These are phyloP conservation scores for Lerema accius DNA, from an alignment of 1,140 invertebrate genomes.

Conservation along the genomic window DNA sequence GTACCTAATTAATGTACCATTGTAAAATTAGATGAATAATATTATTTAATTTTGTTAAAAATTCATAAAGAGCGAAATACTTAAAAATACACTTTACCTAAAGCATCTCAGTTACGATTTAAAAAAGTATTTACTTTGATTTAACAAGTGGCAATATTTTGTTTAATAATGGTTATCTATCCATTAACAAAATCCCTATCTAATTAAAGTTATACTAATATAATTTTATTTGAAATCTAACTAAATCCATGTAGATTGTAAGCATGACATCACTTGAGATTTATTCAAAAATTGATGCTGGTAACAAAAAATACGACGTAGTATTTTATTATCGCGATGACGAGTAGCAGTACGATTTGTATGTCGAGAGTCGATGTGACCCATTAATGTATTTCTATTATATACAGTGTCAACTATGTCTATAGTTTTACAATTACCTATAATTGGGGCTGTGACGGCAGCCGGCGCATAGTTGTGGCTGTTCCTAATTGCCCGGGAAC, in stretches of 20 bases:
- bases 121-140: no score
- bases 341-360: neutral
- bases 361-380: conserved; percentile 10
- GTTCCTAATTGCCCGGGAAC: conserved; percentile 16
- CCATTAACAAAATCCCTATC: no score
- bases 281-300: conserved; percentile 1
- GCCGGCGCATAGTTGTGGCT: neutral
- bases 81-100: no score
- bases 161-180: no score
- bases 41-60: no score
- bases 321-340: neutral
- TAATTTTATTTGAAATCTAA: no score
- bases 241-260: neutral
- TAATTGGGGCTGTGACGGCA: conserved; percentile 13
- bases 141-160: no score
- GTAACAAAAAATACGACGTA: conserved; percentile 4
- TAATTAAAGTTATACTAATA: no score
- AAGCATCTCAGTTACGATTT: no score
- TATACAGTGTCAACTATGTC: conserved; percentile 9
- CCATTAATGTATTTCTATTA: conserved; percentile 5
- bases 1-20: no score
- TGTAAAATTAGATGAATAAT: no score
- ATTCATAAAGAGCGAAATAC: no score
- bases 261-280: conserved; percentile 10
- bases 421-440: conserved; percentile 26